Evolutionary conservation across 2,113 vertebrate genomes (phyloP), one percentile per base, ranked within the genome.

Genomic region (Calidris pygmaea): DNA sequence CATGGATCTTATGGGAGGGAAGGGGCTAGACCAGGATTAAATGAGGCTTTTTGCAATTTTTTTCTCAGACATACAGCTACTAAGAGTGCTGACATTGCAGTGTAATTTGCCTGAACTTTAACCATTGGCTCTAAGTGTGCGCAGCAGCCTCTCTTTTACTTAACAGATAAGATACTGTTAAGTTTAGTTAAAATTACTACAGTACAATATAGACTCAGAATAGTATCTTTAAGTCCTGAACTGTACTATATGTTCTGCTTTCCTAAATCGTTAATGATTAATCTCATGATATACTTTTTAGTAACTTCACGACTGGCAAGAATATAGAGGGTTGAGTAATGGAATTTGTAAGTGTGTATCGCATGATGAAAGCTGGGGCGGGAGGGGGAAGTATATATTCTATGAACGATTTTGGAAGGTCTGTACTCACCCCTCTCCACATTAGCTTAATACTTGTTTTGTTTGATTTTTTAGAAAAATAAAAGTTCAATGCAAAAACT

Each of bases 401-500:
- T 52, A 15, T 68, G 62, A 89, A 68, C 9, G 9, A 56, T 89
- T 91, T 75, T 91, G 35, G 58, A 96, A 96, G 94, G 94, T 95
- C 95, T 96, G 89, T 93, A 47, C 95, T 96, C 87, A 37, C 87
- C 73, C 73, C 87, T 96, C 96, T 95, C 91, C 93, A 74, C 45
- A 45, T 71, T 65, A 94, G 77, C 81, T 94, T 95, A 79, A 34
- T 87, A 94, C 34, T 77, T 87, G 79, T 79, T 94, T 75, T 73
- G 94, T 84, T 95, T 95, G 68, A 84, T 41, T 66, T 85, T 82
- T 60, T 71, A 68, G 52, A 29, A 68, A 83, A 76, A 72, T 11
- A 45, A 27, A 71, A 84, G 52, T 97, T 97, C 96, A 97, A 97
- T 96, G 96, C 96, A 97, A 97, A 97, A 95, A 71, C 34, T 86